Base-by-base conservation (phyloP, 2,888 invertebrate species). In the Heliconius ismenius region DNA sequence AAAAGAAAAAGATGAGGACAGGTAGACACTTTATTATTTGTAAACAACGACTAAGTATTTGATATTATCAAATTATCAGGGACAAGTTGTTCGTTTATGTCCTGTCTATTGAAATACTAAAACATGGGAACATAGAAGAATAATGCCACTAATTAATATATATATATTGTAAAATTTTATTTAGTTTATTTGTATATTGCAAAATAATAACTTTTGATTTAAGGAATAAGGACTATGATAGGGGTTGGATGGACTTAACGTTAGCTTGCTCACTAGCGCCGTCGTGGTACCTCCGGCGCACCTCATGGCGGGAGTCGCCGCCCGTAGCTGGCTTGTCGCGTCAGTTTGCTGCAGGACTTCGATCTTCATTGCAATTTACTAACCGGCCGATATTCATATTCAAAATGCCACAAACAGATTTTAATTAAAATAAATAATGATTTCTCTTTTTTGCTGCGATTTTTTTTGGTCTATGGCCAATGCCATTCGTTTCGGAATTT, bases 211-310 rank as follows among this genome's bases (percentile, higher is more conserved):
- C 10, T 18, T 24, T 28, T 73, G 3, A 43, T 77, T 60, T 4
- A 62, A 80, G 75, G 49, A 70, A 10, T 67, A 77, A 84, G 68
- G 86, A 87, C 74, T 76, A 81, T 4, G 89, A 87, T 72, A 86
- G 82, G 72, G 86, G 80, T 81, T 88, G 88, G 87, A 76, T 89
- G n/a, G 87, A 91, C 58, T 81, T 92, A 73, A 87, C 88, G 70
- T 81, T 91, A 15, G 86, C 89, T 1, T 89, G 87, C 80, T 81
- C 88, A 21, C 87, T 90, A n/a, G 86, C 88, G 74, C 89, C 88
- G 65, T 88, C 90, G 60, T 93, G 93, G 93, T 93, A 92, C 79
- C 82, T 92, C 65, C 87, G 93, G 11, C 89, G 92, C 6, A 93
- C 89, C 0, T 88, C 92, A 3, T 93, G 93, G 93, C 90, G 93